A percentile compares a stretch with the other conserved stretches of the same genome.
Conservation (phyloP, 2,888 invertebrate genomes). For the Lottia scabra region DNA sequence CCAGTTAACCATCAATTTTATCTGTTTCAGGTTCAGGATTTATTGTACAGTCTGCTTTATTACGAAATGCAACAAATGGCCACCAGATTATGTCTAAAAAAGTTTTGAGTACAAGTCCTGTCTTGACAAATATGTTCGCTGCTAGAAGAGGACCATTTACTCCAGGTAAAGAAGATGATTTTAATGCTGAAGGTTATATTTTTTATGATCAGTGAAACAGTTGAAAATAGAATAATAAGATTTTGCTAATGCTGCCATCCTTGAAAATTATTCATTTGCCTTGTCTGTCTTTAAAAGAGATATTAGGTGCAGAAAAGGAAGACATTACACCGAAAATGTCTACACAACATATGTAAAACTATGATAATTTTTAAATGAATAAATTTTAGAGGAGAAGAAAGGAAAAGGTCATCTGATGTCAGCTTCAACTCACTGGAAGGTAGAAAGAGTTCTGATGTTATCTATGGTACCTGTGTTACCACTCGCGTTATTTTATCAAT, state of each 20-base stretch:
- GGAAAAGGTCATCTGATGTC: conserved; percentile 53
- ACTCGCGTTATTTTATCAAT: conserved; percentile 67
- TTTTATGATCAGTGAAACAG: too few species aligned
- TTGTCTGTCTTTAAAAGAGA: too few species aligned
- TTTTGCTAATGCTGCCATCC: too few species aligned
- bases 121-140: conserved; percentile 41
- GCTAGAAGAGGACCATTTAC: conserved; percentile 59
- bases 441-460: conserved; percentile 67
- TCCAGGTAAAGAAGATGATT: conserved; percentile 42
- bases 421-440: conserved; percentile 64
- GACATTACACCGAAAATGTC: too few species aligned
- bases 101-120: conserved; percentile 11
- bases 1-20: too few species aligned
- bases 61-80: background rate
- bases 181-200: too few species aligned
- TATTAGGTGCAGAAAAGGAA: too few species aligned
- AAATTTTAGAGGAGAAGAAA: conserved; percentile 52
- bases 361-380: too few species aligned
- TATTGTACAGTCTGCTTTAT: background rate
- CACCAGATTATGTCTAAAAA: background rate
- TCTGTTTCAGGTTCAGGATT: background rate
- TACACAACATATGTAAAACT: too few species aligned
- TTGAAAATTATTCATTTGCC: too few species aligned
- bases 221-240: too few species aligned
- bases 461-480: conserved; percentile 70